Evolutionary conservation across 2,888 invertebrate genomes (phyloP).

Genomic region (Myathropa florea): DNA sequence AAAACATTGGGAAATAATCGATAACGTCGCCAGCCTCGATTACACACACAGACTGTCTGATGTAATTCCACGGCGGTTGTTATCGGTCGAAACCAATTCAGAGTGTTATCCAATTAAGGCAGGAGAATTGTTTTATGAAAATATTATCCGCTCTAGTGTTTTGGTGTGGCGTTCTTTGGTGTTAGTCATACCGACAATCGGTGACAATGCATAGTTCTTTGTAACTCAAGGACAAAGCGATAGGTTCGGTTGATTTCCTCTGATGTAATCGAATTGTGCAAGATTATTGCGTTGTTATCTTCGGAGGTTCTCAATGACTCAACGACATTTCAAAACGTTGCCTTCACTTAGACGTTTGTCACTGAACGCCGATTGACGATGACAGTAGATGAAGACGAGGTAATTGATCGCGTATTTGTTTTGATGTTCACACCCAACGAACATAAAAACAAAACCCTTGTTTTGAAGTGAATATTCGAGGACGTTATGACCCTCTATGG

Average conservation of each 20-base stretch:
- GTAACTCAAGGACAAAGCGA: slow-evolving; percentile 16
- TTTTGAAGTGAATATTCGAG: background rate
- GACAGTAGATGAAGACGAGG: background rate
- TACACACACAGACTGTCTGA: background rate
- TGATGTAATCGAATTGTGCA: background rate
- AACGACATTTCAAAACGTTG: background rate
- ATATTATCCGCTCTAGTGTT: background rate
- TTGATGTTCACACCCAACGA: background rate
- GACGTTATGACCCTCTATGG: background rate
- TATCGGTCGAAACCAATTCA: slow-evolving; percentile 28
- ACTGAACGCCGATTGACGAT: background rate
- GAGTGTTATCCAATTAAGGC: slow-evolving; percentile 18
- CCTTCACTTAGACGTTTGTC: background rate
- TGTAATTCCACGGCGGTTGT: slow-evolving; percentile 12
- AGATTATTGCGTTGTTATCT: background rate
- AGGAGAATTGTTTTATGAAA: slow-evolving; percentile 19
- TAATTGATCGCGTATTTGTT: background rate
- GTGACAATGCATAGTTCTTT: background rate
- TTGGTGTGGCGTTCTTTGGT: background rate
- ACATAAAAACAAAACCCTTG: background rate
- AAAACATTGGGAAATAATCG: slow-evolving; percentile 14
- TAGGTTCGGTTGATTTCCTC: background rate
- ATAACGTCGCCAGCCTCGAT: slow-evolving; percentile 44
- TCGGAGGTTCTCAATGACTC: background rate
- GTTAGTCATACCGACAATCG: slow-evolving; percentile 3